phyloP scores from a whole-genome alignment of 2,113 vertebrate species.

The Thalassarche chlororhynchos region DNA sequence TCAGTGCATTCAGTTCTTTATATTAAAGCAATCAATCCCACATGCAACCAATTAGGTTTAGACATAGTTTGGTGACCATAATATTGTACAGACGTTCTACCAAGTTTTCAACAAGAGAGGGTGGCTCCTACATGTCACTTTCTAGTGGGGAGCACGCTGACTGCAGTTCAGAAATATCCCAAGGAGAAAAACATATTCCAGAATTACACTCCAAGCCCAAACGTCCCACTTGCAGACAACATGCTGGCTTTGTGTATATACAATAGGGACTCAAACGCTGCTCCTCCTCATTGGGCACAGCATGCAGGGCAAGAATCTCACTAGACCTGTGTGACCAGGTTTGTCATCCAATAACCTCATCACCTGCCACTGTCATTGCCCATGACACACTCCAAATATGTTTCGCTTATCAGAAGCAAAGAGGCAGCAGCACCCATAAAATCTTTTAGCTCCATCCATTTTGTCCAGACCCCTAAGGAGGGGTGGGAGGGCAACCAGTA shows the following conservation, averaged over 20 bases:
- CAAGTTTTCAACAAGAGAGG: conserved; percentile 52
- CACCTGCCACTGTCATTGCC: not conserved
- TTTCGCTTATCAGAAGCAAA: not conserved
- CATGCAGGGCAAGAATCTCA: conserved; percentile 15
- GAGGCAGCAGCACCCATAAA: not conserved
- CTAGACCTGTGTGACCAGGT: conserved; percentile 43
- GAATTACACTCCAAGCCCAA: not conserved
- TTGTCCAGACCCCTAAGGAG: not conserved
- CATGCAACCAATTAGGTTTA: conserved; percentile 40
- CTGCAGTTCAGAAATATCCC: conserved; percentile 30
- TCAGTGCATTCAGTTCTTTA: conserved; percentile 39
- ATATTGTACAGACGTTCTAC: conserved; percentile 1
- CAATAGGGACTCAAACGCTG: not conserved
- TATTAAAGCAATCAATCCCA: conserved; percentile 28
- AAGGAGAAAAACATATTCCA: conserved; percentile 22
- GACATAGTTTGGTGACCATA: conserved; percentile 22
- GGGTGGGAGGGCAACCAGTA: not conserved
- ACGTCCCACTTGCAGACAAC: conserved; percentile 3
- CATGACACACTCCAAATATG: not conserved
- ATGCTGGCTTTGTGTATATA: not conserved
- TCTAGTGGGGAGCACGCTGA: conserved; percentile 14
- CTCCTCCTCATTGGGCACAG: not conserved
- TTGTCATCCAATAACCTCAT: conserved; percentile 16
- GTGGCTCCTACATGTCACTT: conserved; percentile 49
- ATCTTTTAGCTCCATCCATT: not conserved